phyloP scores from a whole-genome alignment of 2,888 invertebrate species.

The Acrocera orbiculus region DNA sequence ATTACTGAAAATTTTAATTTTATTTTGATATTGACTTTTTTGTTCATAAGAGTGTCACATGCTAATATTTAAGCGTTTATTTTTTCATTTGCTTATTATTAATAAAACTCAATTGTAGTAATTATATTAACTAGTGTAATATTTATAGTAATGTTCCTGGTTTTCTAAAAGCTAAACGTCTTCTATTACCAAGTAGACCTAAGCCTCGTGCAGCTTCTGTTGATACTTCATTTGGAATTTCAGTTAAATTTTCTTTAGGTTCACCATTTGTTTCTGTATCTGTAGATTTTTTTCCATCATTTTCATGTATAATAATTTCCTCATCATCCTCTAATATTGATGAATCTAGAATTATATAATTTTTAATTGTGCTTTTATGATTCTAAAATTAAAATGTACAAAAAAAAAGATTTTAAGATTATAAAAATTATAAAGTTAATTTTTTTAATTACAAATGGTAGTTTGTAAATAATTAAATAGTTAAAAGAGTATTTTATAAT shows the following conservation, averaged over 20 bases:
- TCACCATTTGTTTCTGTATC: conserved; percentile 30
- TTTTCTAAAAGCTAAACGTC: conserved; percentile 43
- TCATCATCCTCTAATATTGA: conserved; percentile 14
- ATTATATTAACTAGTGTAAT: too few species aligned
- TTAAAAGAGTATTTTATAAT: too few species aligned
- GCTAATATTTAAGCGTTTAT: too few species aligned
- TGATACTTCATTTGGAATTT: conserved; percentile 31
- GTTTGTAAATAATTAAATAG: too few species aligned
- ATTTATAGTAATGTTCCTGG: conserved; percentile 35
- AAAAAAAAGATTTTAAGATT: neutral
- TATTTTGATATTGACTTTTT: too few species aligned
- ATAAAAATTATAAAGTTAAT: neutral
- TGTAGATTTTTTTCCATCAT: conserved; percentile 17
- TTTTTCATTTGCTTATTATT: too few species aligned
- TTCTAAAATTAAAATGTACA: neutral
- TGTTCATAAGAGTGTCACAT: too few species aligned
- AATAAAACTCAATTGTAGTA: too few species aligned
- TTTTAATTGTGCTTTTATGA: neutral
- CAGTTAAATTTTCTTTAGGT: conserved; percentile 28
- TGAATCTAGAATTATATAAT: conserved; percentile 10
- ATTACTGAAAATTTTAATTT: too few species aligned
- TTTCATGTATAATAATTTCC: conserved; percentile 11
- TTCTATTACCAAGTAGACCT: conserved; percentile 50
- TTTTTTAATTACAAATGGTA: too few species aligned
- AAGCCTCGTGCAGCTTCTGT: conserved; percentile 44